These are phyloP conservation scores for Ormyrus rosae DNA, from an alignment of 2,888 invertebrate genomes.

Conservation along the genomic window DNA sequence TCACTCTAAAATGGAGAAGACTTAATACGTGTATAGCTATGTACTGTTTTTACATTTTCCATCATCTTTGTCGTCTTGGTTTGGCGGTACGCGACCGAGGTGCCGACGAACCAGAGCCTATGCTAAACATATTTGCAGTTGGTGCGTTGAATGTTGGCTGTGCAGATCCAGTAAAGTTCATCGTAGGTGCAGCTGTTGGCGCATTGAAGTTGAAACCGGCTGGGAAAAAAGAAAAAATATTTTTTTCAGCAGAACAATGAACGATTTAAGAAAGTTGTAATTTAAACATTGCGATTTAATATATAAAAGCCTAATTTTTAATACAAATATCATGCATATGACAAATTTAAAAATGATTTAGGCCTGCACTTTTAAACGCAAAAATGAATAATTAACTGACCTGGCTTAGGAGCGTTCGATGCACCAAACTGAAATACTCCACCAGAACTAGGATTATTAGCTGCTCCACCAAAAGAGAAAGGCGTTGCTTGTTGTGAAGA, in stretches of 20 bases:
- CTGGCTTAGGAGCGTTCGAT: slow-evolving; percentile 62
- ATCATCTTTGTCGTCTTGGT: slow-evolving; percentile 74
- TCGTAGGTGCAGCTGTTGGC: slow-evolving; percentile 64
- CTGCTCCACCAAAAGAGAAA: slow-evolving; percentile 57
- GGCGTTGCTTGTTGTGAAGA: slow-evolving; percentile 27
- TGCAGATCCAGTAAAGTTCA: slow-evolving; percentile 64
- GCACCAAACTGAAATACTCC: slow-evolving; percentile 67
- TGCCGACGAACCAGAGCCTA: slow-evolving; percentile 76
- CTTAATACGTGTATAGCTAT: background rate
- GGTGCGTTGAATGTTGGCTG: slow-evolving; percentile 60
- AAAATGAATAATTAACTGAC: slow-evolving; percentile 53
- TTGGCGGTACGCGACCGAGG: slow-evolving; percentile 73
- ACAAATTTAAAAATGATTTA: background rate
- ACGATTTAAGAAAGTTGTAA: too few relatives aligned
- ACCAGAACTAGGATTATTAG: slow-evolving; percentile 38
- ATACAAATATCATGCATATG: background rate
- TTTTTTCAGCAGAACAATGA: too few relatives aligned
- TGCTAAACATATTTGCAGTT: slow-evolving; percentile 75
- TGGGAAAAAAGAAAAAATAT: background rate
- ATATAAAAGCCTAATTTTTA: too few relatives aligned
- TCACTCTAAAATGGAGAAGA: too few relatives aligned
- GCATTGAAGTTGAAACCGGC: slow-evolving; percentile 71
- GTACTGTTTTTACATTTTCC: slow-evolving; percentile 69
- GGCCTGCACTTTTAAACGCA: background rate
- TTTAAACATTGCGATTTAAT: too few relatives aligned